Evolutionary conservation across 2,113 vertebrate species (phyloP).

Genomic region (Nothocercus julius): DNA sequence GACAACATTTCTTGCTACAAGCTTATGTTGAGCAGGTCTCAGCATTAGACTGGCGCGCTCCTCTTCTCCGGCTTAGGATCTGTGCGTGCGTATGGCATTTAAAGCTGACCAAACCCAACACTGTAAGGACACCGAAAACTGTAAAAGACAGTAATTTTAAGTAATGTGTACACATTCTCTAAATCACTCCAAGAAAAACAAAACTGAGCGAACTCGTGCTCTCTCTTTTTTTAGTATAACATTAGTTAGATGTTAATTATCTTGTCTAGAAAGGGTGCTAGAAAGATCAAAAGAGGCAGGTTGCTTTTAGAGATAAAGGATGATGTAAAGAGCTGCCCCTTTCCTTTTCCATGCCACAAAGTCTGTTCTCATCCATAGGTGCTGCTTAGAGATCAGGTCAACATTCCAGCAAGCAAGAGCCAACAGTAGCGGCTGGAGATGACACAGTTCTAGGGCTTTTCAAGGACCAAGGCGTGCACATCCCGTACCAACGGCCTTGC

Average conservation of each 20-base stretch:
- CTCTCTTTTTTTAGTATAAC: background rate
- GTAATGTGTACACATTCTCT: too few relatives aligned
- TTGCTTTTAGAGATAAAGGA: background rate
- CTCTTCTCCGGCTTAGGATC: background rate
- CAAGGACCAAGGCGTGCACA: background rate
- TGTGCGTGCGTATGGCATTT: background rate
- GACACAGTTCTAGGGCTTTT: background rate
- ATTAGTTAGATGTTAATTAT: background rate
- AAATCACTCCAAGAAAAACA: background rate
- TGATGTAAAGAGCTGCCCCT: background rate
- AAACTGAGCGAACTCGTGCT: background rate
- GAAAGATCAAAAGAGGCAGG: fast-evolving
- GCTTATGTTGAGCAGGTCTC: background rate
- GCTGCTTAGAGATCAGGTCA: fast-evolving
- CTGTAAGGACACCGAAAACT: background rate
- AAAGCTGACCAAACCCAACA: background rate
- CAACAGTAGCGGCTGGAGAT: background rate
- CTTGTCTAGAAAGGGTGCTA: background rate
- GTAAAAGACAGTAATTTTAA: background rate
- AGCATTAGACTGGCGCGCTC: background rate
- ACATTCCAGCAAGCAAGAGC: background rate
- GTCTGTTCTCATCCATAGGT: background rate
- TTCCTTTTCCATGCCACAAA: background rate
- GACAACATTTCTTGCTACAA: background rate
- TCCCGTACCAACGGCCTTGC: too few relatives aligned